Percentiles rank a stretch among this genome's conserved stretches.
Conservation (phyloP, 1,140 invertebrate genomes). For the Apis florea region DNA sequence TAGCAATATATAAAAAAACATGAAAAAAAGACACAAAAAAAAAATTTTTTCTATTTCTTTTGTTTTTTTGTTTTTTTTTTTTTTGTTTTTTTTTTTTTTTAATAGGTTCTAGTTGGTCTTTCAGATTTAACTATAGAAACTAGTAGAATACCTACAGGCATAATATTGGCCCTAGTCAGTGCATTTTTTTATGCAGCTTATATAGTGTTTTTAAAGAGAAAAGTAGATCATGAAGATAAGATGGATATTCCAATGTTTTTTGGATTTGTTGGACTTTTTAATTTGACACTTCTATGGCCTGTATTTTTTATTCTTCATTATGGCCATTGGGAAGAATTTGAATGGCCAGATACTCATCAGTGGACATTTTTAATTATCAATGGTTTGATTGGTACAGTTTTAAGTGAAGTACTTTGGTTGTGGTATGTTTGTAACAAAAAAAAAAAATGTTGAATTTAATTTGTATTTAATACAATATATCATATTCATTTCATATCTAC, state of each 20-base stretch:
- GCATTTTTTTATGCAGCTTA: constrained; percentile 92
- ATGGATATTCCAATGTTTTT: constrained; percentile 95
- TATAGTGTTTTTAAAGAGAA: constrained; percentile 89
- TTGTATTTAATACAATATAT: background rate
- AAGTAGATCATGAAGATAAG: constrained; percentile 92
- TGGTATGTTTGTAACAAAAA: constrained; percentile 83
- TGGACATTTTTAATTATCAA: constrained; percentile 90
- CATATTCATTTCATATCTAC: constrained; percentile 11
- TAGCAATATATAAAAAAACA: background rate
- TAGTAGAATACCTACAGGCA: constrained; percentile 84
- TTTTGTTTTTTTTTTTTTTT: constrained; percentile 60
- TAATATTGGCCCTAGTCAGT: constrained; percentile 89
- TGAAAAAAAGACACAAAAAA: too few relatives aligned
- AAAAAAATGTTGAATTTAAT: background rate
- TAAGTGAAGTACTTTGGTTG: constrained; percentile 93
- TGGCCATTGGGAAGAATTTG: constrained; percentile 88
- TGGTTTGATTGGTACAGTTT: constrained; percentile 92
- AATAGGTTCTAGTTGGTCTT: constrained; percentile 86
- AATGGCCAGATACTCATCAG: constrained; percentile 90
- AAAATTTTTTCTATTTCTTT: too few relatives aligned
- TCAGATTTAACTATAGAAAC: constrained; percentile 84
- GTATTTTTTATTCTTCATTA: constrained; percentile 92
- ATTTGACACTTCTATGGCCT: constrained; percentile 91
- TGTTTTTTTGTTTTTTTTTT: too few relatives aligned
- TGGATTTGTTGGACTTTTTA: constrained; percentile 94